phyloP scores from a whole-genome alignment of 2,797 vertebrate genomes.

The Lithobates pipiens region DNA sequence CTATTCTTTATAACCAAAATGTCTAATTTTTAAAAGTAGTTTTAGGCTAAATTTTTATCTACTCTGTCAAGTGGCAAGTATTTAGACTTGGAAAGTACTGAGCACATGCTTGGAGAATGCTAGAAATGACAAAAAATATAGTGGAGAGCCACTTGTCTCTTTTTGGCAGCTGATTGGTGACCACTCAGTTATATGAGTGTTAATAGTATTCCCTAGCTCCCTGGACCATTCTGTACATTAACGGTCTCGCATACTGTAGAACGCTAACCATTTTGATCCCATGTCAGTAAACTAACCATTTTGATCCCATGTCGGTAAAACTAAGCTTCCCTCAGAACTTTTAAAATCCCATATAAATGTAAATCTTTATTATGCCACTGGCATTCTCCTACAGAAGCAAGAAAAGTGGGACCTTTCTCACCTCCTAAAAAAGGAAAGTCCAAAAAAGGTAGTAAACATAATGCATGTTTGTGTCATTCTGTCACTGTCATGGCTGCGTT shows the following conservation, averaged over 20 bases:
- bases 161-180: background rate
- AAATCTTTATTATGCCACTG: conserved; percentile 10
- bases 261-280: background rate
- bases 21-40: background rate
- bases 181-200: background rate
- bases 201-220: background rate
- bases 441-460: conserved; percentile 31
- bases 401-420: conserved; percentile 21
- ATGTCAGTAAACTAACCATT: conserved; percentile 25
- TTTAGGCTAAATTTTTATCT: too few species aligned
- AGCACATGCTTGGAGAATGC: too few species aligned
- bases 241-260: background rate
- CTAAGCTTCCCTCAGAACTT: background rate
- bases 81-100: background rate
- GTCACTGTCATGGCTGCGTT: conserved; percentile 1
- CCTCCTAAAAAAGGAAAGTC: background rate
- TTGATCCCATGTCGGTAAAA: conserved; percentile 10
- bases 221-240: conserved; percentile 28
- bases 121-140: background rate
- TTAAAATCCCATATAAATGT: background rate
- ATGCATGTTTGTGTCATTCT: conserved; percentile 26
- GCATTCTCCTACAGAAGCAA: conserved; percentile 38
- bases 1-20: too few species aligned
- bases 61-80: background rate
- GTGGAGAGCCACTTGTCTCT: background rate